These are phyloP conservation scores for Apus apus DNA, from an alignment of 2,113 vertebrate species.

Conservation along the genomic window DNA sequence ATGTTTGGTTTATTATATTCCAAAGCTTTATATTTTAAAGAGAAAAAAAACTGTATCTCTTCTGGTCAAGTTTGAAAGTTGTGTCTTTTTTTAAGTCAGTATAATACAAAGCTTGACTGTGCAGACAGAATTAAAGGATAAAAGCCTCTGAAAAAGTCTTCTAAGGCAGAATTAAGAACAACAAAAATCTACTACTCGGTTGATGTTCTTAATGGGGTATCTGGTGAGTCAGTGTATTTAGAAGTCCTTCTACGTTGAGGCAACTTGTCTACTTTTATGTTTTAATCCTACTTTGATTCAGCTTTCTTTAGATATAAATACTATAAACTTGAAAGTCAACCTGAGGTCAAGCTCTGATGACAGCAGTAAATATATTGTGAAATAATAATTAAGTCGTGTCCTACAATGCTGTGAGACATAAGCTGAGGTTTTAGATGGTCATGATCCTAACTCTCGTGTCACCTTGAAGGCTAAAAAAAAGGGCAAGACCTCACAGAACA, in stretches of 20 bases:
- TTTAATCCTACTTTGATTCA: not conserved
- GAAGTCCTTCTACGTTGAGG: not conserved
- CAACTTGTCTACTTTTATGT: conserved; percentile 10
- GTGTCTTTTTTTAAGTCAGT: not conserved
- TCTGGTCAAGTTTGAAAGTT: not conserved
- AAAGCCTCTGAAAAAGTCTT: not conserved
- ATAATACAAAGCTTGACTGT: not conserved
- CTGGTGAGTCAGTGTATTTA: not conserved
- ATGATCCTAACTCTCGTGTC: not conserved
- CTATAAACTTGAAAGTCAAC: conserved; percentile 36
- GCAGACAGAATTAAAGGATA: not conserved
- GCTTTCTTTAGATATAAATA: conserved; percentile 4
- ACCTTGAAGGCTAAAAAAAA: not conserved
- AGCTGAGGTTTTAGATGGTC: not conserved
- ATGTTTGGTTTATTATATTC: not conserved
- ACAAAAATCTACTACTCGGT: not conserved
- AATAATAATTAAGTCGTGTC: not conserved
- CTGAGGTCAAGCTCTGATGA: conserved; percentile 6
- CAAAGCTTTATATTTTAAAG: not conserved
- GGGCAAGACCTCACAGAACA: not conserved
- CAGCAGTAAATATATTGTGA: not conserved
- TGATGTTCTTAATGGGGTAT: not conserved
- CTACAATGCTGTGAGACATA: not conserved
- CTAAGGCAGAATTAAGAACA: not conserved
- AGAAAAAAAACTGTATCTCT: not conserved